Evolutionary conservation across 2,888 invertebrate genomes (phyloP).

Genomic region (Trissoscelio sp.): DNA sequence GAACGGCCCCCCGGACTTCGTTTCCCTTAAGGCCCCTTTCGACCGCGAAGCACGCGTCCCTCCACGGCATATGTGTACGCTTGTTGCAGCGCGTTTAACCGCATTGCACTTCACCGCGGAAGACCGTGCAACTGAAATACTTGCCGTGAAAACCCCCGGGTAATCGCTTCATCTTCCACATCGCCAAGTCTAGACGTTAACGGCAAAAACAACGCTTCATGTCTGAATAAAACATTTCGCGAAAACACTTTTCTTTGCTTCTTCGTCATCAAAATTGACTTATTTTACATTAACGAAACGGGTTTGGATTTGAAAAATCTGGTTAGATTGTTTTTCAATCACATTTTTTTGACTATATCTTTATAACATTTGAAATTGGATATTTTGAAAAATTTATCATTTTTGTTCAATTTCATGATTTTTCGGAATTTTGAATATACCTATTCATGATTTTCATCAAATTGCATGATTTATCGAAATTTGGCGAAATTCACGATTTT

Average conservation of each 20-base stretch:
- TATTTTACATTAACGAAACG: background rate
- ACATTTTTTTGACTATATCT: too few species aligned
- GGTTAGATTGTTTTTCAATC: too few species aligned
- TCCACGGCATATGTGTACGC: constrained; percentile 55
- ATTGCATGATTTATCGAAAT: too few species aligned
- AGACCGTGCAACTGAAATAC: constrained; percentile 62
- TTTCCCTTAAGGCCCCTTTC: constrained; percentile 63
- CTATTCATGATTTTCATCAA: too few species aligned
- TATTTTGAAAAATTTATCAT: too few species aligned
- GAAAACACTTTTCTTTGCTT: constrained; percentile 41
- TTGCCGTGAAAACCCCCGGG: constrained; percentile 61
- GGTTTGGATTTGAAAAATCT: too few species aligned
- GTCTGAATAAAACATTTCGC: constrained; percentile 42
- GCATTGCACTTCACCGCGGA: constrained; percentile 62
- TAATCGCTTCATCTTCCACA: constrained; percentile 65
- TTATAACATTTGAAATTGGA: too few species aligned
- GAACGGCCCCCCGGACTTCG: constrained; percentile 66
- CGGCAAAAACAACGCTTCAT: constrained; percentile 45
- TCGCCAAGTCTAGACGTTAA: constrained; percentile 53
- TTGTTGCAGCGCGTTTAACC: constrained; percentile 63
- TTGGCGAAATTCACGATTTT: too few species aligned
- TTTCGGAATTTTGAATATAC: too few species aligned
- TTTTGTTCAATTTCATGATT: too few species aligned
- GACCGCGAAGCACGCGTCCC: constrained; percentile 69
- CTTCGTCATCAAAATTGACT: background rate